Percentiles rank a stretch among this genome's conserved stretches.
Evolutionary conservation across 53 echinoderm and acorn worm genomes (phyloP).

Genomic region (Paracentrotus lividus): DNA sequence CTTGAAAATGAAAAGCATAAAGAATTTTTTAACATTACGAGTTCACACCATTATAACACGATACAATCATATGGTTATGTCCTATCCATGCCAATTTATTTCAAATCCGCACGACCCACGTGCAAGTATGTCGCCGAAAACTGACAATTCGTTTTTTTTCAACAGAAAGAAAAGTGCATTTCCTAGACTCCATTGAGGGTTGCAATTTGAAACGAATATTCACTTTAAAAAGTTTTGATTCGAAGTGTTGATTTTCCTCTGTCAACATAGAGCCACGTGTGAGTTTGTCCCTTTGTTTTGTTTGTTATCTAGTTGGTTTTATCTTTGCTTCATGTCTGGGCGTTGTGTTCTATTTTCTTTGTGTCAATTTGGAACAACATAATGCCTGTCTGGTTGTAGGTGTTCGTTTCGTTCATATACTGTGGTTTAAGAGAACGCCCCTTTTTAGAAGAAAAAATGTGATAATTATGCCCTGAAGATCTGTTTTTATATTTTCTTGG

Average conservation of each 20-base stretch:
- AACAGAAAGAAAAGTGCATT: constrained; percentile 33
- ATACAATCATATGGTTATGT: too few relatives aligned
- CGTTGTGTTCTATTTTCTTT: background rate
- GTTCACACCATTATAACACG: too few relatives aligned
- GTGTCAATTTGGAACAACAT: background rate
- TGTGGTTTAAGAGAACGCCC: background rate
- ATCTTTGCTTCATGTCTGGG: background rate
- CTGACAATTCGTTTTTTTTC: background rate
- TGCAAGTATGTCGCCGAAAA: constrained; percentile 16
- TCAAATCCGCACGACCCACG: constrained; percentile 9
- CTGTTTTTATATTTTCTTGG: too few relatives aligned
- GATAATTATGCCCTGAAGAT: too few relatives aligned
- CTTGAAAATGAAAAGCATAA: background rate
- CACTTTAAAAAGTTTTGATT: constrained; percentile 53
- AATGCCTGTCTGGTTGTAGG: background rate
- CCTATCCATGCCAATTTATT: constrained; percentile 31
- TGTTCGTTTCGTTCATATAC: background rate
- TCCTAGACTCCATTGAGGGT: constrained; percentile 1
- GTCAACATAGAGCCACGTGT: constrained; percentile 6
- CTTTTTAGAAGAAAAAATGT: too few relatives aligned
- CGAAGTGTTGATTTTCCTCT: constrained; percentile 35
- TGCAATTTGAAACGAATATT: constrained; percentile 47
- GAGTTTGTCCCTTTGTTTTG: background rate
- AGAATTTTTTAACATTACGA: too few relatives aligned
- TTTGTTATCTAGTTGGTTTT: background rate